Evolutionary conservation across 1,140 invertebrate species (phyloP), one percentile per base, ranked within the genome.

Genomic region (Macrocentrus cingulum): DNA sequence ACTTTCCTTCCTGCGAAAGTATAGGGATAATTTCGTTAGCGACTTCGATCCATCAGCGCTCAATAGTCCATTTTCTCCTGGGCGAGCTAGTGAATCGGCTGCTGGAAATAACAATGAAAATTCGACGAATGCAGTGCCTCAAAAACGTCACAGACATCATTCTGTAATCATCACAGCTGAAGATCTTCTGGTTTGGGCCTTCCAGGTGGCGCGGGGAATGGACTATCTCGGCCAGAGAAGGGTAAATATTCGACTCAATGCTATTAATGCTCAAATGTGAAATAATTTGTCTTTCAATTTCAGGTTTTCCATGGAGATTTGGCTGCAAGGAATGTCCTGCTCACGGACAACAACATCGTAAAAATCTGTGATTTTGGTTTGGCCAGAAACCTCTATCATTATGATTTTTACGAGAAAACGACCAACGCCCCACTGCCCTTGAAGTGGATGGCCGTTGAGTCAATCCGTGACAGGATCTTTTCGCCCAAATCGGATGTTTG

Each of bases 201-300:
- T 92, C 67, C 95, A 99, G 81, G 89, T 98, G 1, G 91, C 95
- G 0, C 81, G 91, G 20, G 97, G 96, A 42, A 98, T 98, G 95
- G 92, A 97, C 58, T 98, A 98, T 76, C 81, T 98, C 1, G 89
- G 92, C 8, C 87, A 85, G 20, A 84, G 89, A 75, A 93, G 93
- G n/a, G n/a, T n/a, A n/a, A n/a, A n/a, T n/a, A n/a, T n/a, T n/a
- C n/a, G n/a, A n/a, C n/a, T n/a, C n/a, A 79, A 92, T 92, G 73
- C 98, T 1, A 87, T 91, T 2, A 92, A 97, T 29, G 84, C 95
- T 56, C 91, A 93, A 68, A 79, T 92, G 0, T 89, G 92, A 0
- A 98, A 98, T 76, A 97, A 98, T 62, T 97, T 94, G n/a, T n/a
- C n/a, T n/a, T n/a, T n/a, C n/a, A n/a, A n/a, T n/a, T n/a, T n/a